Conservation (phyloP, 2,888 invertebrate species). For the Macrophya alboannulata region DNA sequence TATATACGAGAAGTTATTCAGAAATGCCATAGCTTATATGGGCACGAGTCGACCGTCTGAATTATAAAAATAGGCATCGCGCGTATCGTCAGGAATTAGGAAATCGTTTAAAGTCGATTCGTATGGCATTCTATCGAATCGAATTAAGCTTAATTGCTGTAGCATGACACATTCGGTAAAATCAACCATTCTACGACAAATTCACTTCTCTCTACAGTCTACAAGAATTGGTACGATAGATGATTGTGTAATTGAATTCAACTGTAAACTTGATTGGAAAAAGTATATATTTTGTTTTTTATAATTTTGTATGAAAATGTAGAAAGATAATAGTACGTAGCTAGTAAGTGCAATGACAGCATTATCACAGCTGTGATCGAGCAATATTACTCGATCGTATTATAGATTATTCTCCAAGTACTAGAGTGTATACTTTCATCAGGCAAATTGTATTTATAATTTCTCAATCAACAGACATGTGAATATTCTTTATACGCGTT, state of each 20-base stretch:
- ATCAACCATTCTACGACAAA: neutral
- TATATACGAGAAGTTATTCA: constrained; percentile 34
- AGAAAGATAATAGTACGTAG: neutral
- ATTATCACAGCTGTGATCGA: neutral
- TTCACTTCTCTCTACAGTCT: neutral
- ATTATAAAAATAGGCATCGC: constrained; percentile 43
- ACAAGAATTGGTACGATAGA: neutral
- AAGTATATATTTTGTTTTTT: neutral
- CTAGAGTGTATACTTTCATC: neutral
- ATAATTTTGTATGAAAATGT: neutral
- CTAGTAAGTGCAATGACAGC: neutral
- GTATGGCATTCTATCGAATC: constrained; percentile 35
- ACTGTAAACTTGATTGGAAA: neutral
- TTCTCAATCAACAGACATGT: neutral
- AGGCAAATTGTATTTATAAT: neutral
- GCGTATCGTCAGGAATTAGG: constrained; percentile 40
- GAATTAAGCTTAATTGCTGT: constrained; percentile 40
- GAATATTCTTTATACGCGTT: neutral
- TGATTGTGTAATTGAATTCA: neutral
- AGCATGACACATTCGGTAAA: constrained; percentile 38
- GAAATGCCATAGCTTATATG: constrained; percentile 49
- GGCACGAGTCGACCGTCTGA: constrained; percentile 43
- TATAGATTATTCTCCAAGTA: neutral
- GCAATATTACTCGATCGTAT: neutral
- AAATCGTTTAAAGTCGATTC: constrained; percentile 46